A percentile compares a stretch with the other conserved stretches of the same genome.
Evolutionary conservation across 2,113 vertebrate genomes (phyloP).

Genomic region (Delphinus delphis): DNA sequence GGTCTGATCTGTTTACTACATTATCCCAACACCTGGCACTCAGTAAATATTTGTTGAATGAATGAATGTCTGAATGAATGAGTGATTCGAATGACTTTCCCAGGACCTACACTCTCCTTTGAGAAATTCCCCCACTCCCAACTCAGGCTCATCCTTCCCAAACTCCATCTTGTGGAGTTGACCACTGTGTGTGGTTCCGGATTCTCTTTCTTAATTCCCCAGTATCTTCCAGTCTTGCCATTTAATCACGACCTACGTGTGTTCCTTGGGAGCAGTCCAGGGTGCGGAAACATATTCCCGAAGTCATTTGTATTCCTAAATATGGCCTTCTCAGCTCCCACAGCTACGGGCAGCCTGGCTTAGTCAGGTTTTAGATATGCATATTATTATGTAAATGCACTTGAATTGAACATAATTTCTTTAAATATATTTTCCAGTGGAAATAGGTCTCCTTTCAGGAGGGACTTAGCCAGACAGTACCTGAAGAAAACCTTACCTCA

Average conservation of each 20-base stretch:
- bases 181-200: not conserved
- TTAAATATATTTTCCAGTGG: constrained; percentile 68
- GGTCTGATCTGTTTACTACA: not conserved
- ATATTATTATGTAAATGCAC: constrained; percentile 78
- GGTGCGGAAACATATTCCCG: constrained; percentile 45
- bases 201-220: constrained; percentile 38
- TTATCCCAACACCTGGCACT: not conserved
- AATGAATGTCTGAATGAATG: not conserved
- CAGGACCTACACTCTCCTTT: not conserved
- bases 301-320: constrained; percentile 77
- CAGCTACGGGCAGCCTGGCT: constrained; percentile 70
- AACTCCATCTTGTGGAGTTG: constrained; percentile 18
- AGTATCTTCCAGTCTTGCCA: constrained; percentile 40
- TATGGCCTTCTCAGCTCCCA: constrained; percentile 69
- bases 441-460: constrained; percentile 53
- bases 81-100: not conserved
- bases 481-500: constrained; percentile 33
- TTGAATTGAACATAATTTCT: constrained; percentile 72
- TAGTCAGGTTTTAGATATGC: constrained; percentile 73
- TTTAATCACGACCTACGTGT: constrained; percentile 28
- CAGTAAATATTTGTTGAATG: not conserved
- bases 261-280: constrained; percentile 59
- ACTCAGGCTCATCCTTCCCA: not conserved
- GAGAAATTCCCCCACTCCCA: not conserved
- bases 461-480: constrained; percentile 35